A percentile compares a stretch with the other conserved stretches of the same genome.
Evolutionary conservation across 1,140 invertebrate genomes (phyloP).

Genomic region (Zaprionus nigranus): DNA sequence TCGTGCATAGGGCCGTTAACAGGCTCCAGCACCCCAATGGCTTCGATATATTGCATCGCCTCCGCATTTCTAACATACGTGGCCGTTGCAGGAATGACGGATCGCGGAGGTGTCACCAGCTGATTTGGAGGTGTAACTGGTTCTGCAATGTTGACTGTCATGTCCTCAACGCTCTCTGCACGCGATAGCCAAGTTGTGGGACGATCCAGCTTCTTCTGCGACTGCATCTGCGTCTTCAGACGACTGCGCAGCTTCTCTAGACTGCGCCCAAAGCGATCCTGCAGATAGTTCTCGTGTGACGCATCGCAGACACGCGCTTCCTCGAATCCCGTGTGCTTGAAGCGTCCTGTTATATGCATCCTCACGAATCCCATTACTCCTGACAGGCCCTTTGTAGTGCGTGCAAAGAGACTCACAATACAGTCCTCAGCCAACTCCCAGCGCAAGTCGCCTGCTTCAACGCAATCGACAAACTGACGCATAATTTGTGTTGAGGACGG

Average conservation of each 20-base stretch:
- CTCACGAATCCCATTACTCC: constrained; percentile 33
- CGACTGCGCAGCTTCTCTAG: constrained; percentile 29
- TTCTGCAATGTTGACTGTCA: background rate
- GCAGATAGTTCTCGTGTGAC: background rate
- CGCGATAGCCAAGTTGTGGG: background rate
- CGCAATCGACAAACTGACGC: constrained; percentile 32
- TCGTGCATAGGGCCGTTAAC: background rate
- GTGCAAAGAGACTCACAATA: constrained; percentile 40
- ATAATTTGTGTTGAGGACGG: constrained; percentile 9
- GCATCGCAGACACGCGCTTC: constrained; percentile 6
- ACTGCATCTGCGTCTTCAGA: constrained; percentile 8
- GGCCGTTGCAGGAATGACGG: background rate
- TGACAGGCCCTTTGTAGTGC: constrained; percentile 30
- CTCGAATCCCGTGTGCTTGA: constrained; percentile 40
- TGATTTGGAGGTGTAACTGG: background rate
- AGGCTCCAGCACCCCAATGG: constrained; percentile 38
- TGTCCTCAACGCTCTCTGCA: constrained; percentile 48
- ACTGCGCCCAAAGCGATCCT: constrained; percentile 29
- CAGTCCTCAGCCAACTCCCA: constrained; percentile 48
- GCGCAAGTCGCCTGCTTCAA: constrained; percentile 33
- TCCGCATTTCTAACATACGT: background rate
- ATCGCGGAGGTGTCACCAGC: constrained; percentile 50
- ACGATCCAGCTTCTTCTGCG: constrained; percentile 1
- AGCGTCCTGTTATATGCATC: constrained; percentile 30
- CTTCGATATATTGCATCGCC: constrained; percentile 40